phyloP scores from a whole-genome alignment of 2,113 vertebrate species.

The Galbula dea region DNA sequence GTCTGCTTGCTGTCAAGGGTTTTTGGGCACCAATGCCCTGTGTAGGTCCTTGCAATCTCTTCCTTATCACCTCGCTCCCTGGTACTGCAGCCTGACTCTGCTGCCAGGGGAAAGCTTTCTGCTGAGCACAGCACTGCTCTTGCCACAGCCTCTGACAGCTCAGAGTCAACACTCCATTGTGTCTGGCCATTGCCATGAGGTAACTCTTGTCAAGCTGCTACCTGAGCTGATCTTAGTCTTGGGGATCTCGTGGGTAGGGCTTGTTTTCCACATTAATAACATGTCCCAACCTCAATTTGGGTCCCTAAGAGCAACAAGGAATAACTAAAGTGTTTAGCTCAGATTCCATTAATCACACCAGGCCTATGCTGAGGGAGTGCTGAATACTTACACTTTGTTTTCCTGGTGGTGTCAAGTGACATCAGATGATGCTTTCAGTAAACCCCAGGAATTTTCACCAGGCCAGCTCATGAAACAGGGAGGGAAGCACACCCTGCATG shows the following conservation, averaged over 20 bases:
- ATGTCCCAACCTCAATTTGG: neutral
- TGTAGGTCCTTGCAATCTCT: neutral
- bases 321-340: slow-evolving; percentile 30
- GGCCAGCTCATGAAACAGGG: neutral
- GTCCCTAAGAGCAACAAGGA: slow-evolving; percentile 12
- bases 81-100: neutral
- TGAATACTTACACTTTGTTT: slow-evolving; percentile 47
- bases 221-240: slow-evolving; percentile 8
- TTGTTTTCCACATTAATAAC: slow-evolving; percentile 35
- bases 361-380: slow-evolving; percentile 44
- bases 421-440: slow-evolving; percentile 21
- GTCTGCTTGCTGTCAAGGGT: neutral
- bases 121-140: neutral
- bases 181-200: neutral
- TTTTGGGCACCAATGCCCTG: neutral
- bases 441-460: slow-evolving; percentile 42
- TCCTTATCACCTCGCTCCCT: neutral
- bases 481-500: slow-evolving; percentile 15
- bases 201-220: slow-evolving; percentile 1
- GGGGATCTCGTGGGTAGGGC: slow-evolving; percentile 17
- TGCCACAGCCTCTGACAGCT: neutral
- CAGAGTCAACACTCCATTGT: slow-evolving; percentile 1
- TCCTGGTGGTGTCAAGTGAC: neutral
- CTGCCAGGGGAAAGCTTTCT: neutral
- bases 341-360: slow-evolving; percentile 16